Conservation (phyloP, 2,888 invertebrate species). For the Biston stratarius region DNA sequence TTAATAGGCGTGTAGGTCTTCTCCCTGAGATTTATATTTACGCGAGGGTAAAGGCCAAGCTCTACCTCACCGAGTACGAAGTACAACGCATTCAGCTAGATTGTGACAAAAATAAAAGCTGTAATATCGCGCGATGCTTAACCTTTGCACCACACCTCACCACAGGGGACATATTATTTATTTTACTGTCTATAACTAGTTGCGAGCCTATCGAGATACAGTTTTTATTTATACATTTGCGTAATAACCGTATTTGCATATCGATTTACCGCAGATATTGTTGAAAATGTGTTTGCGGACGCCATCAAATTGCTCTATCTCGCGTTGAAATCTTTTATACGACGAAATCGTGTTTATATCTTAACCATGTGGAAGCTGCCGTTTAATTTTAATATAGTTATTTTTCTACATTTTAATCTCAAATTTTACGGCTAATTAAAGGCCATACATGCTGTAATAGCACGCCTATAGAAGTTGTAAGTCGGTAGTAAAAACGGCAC, state of each 20-base stretch:
- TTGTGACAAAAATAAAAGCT: not conserved
- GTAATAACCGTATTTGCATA: constrained; percentile 59
- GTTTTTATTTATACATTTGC: constrained; percentile 59
- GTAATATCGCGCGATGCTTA: constrained; percentile 8
- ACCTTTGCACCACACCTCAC: constrained; percentile 48
- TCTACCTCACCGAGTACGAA: no score
- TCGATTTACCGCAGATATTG: constrained; percentile 47
- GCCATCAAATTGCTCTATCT: constrained; percentile 37
- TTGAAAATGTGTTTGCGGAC: constrained; percentile 17
- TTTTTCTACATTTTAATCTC: no score
- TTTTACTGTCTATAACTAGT: constrained; percentile 70
- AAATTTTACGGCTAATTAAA: no score
- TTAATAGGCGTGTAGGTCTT: no score
- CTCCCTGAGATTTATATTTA: no score
- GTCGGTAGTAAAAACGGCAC: no score
- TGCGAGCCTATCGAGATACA: constrained; percentile 54
- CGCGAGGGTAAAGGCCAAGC: no score
- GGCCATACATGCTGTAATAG: no score
- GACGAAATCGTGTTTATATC: constrained; percentile 5
- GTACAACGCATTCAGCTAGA: no score
- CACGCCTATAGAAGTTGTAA: no score
- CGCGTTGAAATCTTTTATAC: constrained; percentile 31
- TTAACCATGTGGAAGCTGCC: not conserved
- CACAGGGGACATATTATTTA: constrained; percentile 74
- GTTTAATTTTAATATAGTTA: no score